These are phyloP conservation scores for Scolanthus callimorphus DNA, from an alignment of 92 coral and sea anemone genomes.

Conservation along the genomic window DNA sequence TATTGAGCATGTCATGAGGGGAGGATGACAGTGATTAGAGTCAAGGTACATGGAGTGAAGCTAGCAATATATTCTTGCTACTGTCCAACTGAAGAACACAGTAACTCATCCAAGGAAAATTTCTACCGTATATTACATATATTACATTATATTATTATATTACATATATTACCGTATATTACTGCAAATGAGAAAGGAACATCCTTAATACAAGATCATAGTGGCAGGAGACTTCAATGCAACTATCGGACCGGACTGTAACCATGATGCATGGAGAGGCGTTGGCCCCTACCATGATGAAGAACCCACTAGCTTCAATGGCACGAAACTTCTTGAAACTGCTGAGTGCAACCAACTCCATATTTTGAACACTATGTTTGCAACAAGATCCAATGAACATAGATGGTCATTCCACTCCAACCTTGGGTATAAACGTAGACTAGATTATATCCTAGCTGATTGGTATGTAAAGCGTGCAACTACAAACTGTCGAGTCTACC, in stretches of 20 bases:
- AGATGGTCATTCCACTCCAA: constrained; percentile 26
- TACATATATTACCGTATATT: too few relatives aligned
- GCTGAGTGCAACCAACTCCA: constrained; percentile 4
- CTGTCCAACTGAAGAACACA: constrained; percentile 25
- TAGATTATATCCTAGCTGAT: constrained; percentile 16
- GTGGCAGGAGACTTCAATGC: constrained; percentile 17
- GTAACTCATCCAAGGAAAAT: constrained; percentile 7
- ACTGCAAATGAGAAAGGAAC: background rate
- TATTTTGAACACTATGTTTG: background rate
- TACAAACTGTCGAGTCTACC: constrained; percentile 22
- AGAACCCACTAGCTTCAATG: constrained; percentile 12
- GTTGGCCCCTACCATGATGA: constrained; percentile 1
- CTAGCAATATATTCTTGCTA: constrained; percentile 2
- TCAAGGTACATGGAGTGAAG: constrained; percentile 17
- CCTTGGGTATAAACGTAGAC: constrained; percentile 19
- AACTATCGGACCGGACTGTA: constrained; percentile 16
- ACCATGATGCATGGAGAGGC: background rate
- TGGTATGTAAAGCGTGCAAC: constrained; percentile 16
- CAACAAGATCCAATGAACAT: constrained; percentile 15
- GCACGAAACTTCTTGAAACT: constrained; percentile 1
- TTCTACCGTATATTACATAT: constrained; percentile 9
- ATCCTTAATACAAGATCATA: constrained; percentile 8
- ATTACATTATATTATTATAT: too few relatives aligned
- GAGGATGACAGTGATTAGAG: constrained; percentile 5
- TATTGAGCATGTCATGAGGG: constrained; percentile 17